A percentile compares a stretch with the other conserved stretches of the same genome.
Evolutionary conservation across 2,888 invertebrate species (phyloP).

Genomic region (Calameuta pallipes): DNA sequence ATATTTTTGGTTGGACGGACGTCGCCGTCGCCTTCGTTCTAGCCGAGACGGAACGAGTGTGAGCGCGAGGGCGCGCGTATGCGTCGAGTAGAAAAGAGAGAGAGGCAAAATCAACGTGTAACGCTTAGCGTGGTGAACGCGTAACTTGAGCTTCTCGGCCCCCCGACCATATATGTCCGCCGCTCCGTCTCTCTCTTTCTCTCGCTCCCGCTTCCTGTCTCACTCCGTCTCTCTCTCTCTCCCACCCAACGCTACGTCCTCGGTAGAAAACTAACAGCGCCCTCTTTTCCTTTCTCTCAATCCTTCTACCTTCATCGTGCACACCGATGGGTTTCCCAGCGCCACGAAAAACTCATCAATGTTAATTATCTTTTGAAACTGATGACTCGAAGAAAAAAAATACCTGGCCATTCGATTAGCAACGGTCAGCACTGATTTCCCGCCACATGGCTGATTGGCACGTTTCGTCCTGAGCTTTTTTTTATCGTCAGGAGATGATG

Average conservation of each 20-base stretch:
- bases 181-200: slow-evolving; percentile 47
- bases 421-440: not conserved
- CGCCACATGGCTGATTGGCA: not conserved
- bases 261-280: not conserved
- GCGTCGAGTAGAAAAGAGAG: not conserved
- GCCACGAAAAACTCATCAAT: not conserved
- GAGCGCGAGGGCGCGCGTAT: not conserved
- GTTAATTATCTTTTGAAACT: not conserved
- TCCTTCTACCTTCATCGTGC: not conserved
- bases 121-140: slow-evolving; percentile 54
- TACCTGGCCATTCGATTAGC: not conserved
- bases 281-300: not conserved
- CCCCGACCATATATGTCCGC: slow-evolving; percentile 66
- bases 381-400: not conserved
- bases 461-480: not conserved
- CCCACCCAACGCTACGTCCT: slow-evolving; percentile 9
- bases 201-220: slow-evolving; percentile 21
- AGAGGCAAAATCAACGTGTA: slow-evolving; percentile 36
- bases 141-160: slow-evolving; percentile 63
- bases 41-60: not conserved
- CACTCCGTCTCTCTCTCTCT: slow-evolving; percentile 23
- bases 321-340: not conserved
- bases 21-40: not conserved
- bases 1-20: slow-evolving; percentile 52
- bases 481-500: not conserved